phyloP scores from a whole-genome alignment of 2,797 vertebrate species.

The Poeciliopsis presidionis region DNA sequence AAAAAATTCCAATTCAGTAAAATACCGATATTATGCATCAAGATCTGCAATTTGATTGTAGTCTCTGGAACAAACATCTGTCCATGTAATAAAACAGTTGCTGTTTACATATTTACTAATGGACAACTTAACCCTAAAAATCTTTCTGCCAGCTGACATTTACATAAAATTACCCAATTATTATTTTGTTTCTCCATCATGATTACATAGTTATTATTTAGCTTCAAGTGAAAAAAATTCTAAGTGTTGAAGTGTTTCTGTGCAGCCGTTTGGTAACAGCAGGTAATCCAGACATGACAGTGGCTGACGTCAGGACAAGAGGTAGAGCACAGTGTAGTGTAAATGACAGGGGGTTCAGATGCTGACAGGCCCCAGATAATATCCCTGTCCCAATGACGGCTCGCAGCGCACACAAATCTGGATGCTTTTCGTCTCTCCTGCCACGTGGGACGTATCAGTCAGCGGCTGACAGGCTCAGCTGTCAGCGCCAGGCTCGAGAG shows the following conservation, averaged over 20 bases:
- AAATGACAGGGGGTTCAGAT: conserved; percentile 61
- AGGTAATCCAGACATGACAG: conserved; percentile 61
- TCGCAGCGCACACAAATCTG: conserved; percentile 57
- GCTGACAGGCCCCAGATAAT: conserved; percentile 65
- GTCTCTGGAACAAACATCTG: not conserved
- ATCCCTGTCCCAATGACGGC: conserved; percentile 50
- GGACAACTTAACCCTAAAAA: not conserved
- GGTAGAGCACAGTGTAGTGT: conserved; percentile 39
- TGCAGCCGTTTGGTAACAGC: conserved; percentile 1
- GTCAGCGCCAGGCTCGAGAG: conserved; percentile 60
- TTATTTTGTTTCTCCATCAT: not conserved
- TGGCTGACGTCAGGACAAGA: conserved; percentile 41
- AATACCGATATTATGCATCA: not conserved
- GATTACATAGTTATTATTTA: not conserved
- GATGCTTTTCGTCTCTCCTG: conserved; percentile 59
- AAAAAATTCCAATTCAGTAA: too few species aligned
- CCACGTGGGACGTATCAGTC: conserved; percentile 66
- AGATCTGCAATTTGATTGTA: not conserved
- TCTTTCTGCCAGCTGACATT: not conserved
- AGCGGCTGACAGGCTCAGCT: conserved; percentile 60
- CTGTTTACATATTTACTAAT: not conserved
- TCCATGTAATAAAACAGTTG: not conserved
- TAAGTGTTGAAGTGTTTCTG: not conserved
- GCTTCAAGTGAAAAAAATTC: not conserved
- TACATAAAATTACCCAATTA: not conserved